A percentile compares a stretch with the other conserved stretches of the same genome.
Evolutionary conservation across 2,113 vertebrate genomes (phyloP).

Genomic region (Spilogale gracilis): DNA sequence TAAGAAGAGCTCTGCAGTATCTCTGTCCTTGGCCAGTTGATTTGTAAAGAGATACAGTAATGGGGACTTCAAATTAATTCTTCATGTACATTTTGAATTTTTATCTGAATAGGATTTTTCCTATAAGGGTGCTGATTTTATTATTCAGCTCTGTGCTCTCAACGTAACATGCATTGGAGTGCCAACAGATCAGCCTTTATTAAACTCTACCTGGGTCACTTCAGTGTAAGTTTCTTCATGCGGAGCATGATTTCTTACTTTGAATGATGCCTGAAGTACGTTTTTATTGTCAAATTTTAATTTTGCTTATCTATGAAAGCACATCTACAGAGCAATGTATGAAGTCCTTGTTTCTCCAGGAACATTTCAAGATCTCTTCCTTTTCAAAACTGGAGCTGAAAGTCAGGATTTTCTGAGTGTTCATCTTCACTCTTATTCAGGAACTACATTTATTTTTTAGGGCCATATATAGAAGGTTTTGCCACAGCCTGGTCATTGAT

Average conservation of each 20-base stretch:
- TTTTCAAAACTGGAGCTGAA: neutral
- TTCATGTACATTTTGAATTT: constrained; percentile 34
- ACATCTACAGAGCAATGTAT: neutral
- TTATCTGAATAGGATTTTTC: constrained; percentile 17
- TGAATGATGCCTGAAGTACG: neutral
- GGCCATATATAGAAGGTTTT: neutral
- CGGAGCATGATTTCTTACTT: neutral
- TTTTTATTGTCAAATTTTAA: constrained; percentile 40
- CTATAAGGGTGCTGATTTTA: neutral
- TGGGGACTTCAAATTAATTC: neutral
- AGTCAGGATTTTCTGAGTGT: neutral
- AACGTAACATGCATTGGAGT: neutral
- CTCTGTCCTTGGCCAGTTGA: neutral
- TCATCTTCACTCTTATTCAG: neutral
- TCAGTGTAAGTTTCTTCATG: neutral
- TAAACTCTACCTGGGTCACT: neutral
- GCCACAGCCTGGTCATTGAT: neutral
- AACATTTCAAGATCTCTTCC: constrained; percentile 20
- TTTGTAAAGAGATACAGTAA: neutral
- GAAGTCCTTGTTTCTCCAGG: neutral
- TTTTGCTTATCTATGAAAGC: neutral
- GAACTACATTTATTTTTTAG: neutral
- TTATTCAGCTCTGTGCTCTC: neutral
- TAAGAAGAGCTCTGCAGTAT: neutral
- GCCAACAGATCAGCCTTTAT: neutral